Conservation (phyloP, 64 coral and sea anemone genomes). For the Pocillopora damicornis region DNA sequence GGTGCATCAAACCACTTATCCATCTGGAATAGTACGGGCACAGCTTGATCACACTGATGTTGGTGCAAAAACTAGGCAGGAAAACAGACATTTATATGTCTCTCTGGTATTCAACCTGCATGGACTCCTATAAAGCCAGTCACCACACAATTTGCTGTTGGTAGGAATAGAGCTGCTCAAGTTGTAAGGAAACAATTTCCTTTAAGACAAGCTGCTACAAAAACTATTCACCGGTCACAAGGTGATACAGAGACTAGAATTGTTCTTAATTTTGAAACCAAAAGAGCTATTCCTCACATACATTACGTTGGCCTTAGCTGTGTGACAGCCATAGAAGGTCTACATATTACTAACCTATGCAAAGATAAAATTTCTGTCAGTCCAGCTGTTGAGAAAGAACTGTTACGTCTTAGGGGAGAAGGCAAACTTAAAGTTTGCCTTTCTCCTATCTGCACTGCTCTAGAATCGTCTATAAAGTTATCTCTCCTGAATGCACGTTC, state of each 20-base stretch:
- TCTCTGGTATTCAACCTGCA: constrained; percentile 40
- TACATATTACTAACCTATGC: constrained; percentile 55
- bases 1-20: constrained; percentile 36
- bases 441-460: constrained; percentile 60
- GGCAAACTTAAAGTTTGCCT: background rate
- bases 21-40: constrained; percentile 62
- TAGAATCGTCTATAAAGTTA: constrained; percentile 43
- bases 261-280: constrained; percentile 66
- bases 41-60: constrained; percentile 54
- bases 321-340: constrained; percentile 65
- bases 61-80: constrained; percentile 46
- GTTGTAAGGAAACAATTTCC: constrained; percentile 62
- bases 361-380: constrained; percentile 59
- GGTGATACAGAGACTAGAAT: constrained; percentile 68
- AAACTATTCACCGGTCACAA: constrained; percentile 72
- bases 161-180: constrained; percentile 64
- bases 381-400: background rate
- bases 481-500: constrained; percentile 49
- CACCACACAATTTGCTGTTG: constrained; percentile 67
- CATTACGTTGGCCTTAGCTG: constrained; percentile 53
- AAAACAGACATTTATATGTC: constrained; percentile 53
- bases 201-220: constrained; percentile 56
- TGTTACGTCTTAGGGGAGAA: too few relatives aligned
- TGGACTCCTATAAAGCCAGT: constrained; percentile 66
- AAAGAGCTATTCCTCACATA: constrained; percentile 56